Evolutionary conservation across 2,113 vertebrate species (phyloP).

Genomic region (Cavia aperea): DNA sequence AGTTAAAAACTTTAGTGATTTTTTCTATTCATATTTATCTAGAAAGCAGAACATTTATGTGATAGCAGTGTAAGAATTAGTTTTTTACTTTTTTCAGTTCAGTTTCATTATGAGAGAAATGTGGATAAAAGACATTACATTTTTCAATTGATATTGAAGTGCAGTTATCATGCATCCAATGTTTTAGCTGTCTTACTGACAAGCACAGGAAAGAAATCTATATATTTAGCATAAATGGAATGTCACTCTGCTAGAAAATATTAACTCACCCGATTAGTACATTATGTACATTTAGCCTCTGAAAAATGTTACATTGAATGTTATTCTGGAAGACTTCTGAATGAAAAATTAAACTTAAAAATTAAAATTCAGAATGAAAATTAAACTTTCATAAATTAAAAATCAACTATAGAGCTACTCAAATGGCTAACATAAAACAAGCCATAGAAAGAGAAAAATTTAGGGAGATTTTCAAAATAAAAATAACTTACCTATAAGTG

Average conservation of each 20-base stretch:
- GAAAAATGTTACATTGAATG: slow-evolving; percentile 5
- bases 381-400: neutral
- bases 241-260: slow-evolving; percentile 18
- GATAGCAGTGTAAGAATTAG: neutral
- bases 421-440: neutral
- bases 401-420: neutral
- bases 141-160: neutral
- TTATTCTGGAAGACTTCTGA: neutral
- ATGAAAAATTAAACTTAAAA: slow-evolving; percentile 19
- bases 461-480: neutral
- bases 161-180: neutral
- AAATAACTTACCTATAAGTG: neutral
- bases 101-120: slow-evolving; percentile 22
- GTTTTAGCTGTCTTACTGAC: slow-evolving; percentile 11
- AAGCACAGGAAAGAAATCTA: neutral
- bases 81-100: neutral
- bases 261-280: slow-evolving; percentile 6
- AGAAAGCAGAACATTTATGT: neutral
- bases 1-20: neutral
- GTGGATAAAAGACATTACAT: neutral
- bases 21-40: neutral
- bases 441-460: neutral
- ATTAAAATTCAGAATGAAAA: neutral
- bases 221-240: slow-evolving; percentile 29
- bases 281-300: neutral